Base-by-base conservation (phyloP, 37 sponge, comb jelly and placozoan species). In the Crambe crambe region DNA sequence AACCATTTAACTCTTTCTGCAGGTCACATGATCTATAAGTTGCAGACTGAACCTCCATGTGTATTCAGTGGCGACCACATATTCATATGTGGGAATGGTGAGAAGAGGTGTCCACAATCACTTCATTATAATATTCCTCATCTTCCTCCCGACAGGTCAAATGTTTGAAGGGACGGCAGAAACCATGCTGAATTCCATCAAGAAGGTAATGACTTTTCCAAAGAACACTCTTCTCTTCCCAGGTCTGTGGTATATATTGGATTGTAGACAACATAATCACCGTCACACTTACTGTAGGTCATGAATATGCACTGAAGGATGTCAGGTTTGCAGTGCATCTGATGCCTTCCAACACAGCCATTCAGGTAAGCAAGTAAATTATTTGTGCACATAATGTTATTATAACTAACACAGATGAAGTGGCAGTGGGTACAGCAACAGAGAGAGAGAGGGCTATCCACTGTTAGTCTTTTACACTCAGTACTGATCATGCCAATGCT, bases 31-130 rank as follows among this genome's bases (percentile, higher is more conserved):
- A 78, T 79, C 41, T 91, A 91, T 62, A 27, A 74, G 51, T 54
- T 88, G 20, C 74, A 51, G 37, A 74, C 58, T 43, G 51, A 74
- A 21, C 92, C 92, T 62, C 84, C 84, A 0, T 91, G 87, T 66
- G 23, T 86, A 64, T 91, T 91, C 66, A 83, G 75, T 64, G 92
- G 92, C 26, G 92, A 91, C 68, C 92, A 83, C 42, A 58, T 91
- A 34, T 91, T 91, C 74, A 60, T 91, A 20, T 87, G 87, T 32
- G 92, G 92, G 12, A 70, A 62, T 74, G 92, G 92, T 91, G 40
- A 66, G 87, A 56, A 5, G n/a, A 15, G 54, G 15, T 51, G 54
- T 51, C 54, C 54, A 57, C 26, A 56, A 31, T 30, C 30, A 30
- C 22, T 36, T 5, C 22, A 20, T 72, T 40, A 3, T 3, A 26